phyloP scores from a whole-genome alignment of 2,113 vertebrate genomes.

The Symphodus melops region DNA sequence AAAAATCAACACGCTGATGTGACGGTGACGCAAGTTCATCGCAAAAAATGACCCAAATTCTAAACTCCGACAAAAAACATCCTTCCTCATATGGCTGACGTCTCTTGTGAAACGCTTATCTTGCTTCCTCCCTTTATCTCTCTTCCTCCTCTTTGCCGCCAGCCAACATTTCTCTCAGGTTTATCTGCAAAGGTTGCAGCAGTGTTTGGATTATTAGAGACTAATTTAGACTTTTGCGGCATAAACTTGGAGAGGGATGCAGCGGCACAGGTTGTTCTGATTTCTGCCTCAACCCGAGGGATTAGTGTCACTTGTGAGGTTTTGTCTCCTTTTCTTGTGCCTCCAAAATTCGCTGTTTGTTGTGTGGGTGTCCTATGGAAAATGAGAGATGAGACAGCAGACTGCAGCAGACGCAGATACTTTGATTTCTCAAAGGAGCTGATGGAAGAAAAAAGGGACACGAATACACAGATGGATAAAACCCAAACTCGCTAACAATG shows the following conservation, averaged over 20 bases:
- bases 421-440: conserved; percentile 33
- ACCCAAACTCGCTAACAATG: conserved; percentile 31
- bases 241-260: conserved; percentile 30
- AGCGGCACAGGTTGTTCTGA: conserved; percentile 3
- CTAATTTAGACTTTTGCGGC: conserved; percentile 33
- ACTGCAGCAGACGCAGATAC: conserved; percentile 3
- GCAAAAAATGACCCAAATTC: conserved; percentile 45
- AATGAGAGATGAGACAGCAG: conserved; percentile 20
- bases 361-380: conserved; percentile 12
- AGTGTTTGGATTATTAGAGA: conserved; percentile 40
- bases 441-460: conserved; percentile 41
- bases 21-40: conserved; percentile 8
- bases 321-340: conserved; percentile 16
- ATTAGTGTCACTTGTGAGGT: conserved; percentile 44
- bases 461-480: conserved; percentile 27
- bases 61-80: conserved; percentile 28
- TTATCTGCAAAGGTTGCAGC: conserved; percentile 40
- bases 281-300: conserved; percentile 19
- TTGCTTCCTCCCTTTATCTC: conserved; percentile 34
- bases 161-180: conserved; percentile 40
- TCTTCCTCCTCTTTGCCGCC: conserved; percentile 22
- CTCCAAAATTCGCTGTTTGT: conserved; percentile 18
- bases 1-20: conserved; percentile 21
- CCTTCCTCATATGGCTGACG: conserved; percentile 19
- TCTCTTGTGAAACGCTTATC: conserved; percentile 33